phyloP scores from a whole-genome alignment of 2,113 vertebrate species.

The Orcinus orca region DNA sequence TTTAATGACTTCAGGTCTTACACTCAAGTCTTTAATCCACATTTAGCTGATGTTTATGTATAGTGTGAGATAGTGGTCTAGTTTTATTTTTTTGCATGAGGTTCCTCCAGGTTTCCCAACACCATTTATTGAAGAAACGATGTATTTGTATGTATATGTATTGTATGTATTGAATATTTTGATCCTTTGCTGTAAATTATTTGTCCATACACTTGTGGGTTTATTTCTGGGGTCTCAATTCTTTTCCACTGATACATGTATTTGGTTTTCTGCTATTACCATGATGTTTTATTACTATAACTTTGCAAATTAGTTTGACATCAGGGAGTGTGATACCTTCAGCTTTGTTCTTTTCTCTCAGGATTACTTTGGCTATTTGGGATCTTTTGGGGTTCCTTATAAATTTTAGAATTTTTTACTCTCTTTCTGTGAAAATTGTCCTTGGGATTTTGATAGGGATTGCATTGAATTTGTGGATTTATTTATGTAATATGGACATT shows the following conservation, averaged over 20 bases:
- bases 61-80: not conserved
- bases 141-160: too few species aligned
- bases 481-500: not conserved
- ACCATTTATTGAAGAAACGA: not conserved
- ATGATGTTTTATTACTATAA: not conserved
- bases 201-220: not conserved
- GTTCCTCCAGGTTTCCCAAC: not conserved
- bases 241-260: not conserved
- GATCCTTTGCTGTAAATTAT: not conserved
- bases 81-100: not conserved
- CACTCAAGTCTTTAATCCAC: not conserved
- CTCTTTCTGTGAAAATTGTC: not conserved
- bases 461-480: not conserved
- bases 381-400: not conserved
- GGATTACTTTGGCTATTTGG: not conserved
- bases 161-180: not conserved
- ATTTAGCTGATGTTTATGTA: not conserved
- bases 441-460: not conserved
- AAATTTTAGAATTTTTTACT: not conserved
- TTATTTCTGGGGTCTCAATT: not conserved
- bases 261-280: not conserved
- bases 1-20: not conserved
- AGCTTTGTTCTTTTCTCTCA: not conserved
- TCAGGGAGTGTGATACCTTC: not conserved
- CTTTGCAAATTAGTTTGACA: not conserved